Base-by-base conservation (phyloP, 2,888 invertebrate species). In the Cheilosia pagana region DNA sequence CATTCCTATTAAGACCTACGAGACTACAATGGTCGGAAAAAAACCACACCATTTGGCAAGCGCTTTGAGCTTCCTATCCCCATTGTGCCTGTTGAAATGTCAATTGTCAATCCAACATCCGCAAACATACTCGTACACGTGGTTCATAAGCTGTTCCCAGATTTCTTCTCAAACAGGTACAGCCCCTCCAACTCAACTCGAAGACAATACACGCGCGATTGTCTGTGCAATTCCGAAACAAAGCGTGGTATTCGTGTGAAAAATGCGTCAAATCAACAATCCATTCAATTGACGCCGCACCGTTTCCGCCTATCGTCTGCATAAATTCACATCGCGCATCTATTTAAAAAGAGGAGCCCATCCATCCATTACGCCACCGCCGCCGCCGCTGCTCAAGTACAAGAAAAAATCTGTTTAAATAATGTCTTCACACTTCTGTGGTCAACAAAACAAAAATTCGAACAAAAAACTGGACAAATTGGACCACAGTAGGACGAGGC, bases 361-460 rank as follows among this genome's bases (percentile, higher is more conserved):
- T 45, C 53, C 72, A 68, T 72, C 67, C 55, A 67, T 78, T 62
- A 68, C 75, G 65, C 72, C 67, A 43, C 57, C 45, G 48, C 50
- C 43, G 48, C 45, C 41, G 55, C 72, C 72, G 55, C 53, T 57
- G 35, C 8, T 28, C 8, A 41, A 65, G 75, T 83, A 85, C 70
- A 81, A 63, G 68, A 63, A 85, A 70, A 85, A 85, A 75, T 81
- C 70, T 85, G 85, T 85, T 85, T 70, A 75, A 85, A 85, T 85
- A 86, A 81, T 81, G 70, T 86, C 81, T 86, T 86, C 86, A 86
- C 86, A 86, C 86, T 86, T 86, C 86, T 86, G 76, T 86, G 81
- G 57, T 72, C 81, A 86, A 86, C 76, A 81, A 76, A 86, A 81
- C 65, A 85, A 71, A 79, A 83, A 63, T 68, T 52, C 45, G 43